A percentile compares a stretch with the other conserved stretches of the same genome.
Evolutionary conservation across 1,140 invertebrate species (phyloP).

Genomic region (Colletes latitarsis): DNA sequence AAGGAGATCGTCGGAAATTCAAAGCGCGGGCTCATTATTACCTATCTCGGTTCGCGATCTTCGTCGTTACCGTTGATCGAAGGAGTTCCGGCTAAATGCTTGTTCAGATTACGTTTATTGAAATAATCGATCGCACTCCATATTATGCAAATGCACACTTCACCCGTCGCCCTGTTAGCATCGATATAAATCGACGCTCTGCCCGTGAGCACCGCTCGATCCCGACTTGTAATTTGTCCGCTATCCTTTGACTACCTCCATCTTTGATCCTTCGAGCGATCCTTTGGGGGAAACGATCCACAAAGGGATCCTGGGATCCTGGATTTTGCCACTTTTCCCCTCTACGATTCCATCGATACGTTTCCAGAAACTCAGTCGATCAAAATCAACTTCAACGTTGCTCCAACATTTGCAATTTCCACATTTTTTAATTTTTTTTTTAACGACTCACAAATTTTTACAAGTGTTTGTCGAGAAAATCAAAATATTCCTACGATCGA

Average conservation of each 20-base stretch:
- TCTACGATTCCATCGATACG: no score
- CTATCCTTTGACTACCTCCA: background rate
- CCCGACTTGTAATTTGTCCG: conserved; percentile 33
- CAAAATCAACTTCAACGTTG: no score
- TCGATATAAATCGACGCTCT: conserved; percentile 21
- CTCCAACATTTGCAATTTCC: no score
- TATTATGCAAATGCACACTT: conserved; percentile 39
- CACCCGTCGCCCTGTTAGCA: conserved; percentile 13
- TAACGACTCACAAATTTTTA: no score
- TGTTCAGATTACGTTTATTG: conserved; percentile 59
- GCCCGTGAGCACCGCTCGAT: conserved; percentile 32
- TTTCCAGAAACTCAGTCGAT: no score
- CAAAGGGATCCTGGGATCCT: no score
- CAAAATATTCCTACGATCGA: no score
- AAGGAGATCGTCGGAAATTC: conserved; percentile 15
- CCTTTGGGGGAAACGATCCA: no score
- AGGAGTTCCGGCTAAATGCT: conserved; percentile 32
- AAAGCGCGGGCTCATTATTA: conserved; percentile 31
- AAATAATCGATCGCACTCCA: conserved; percentile 50
- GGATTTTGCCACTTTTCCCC: no score
- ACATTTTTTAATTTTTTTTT: no score
- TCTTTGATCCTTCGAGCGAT: background rate
- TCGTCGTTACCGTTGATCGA: conserved; percentile 32
- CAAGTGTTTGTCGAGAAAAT: no score
- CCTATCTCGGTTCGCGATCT: conserved; percentile 6